Evolutionary conservation across 2,797 vertebrate genomes (phyloP).

Genomic region (Notoglanidium macrostoma): DNA sequence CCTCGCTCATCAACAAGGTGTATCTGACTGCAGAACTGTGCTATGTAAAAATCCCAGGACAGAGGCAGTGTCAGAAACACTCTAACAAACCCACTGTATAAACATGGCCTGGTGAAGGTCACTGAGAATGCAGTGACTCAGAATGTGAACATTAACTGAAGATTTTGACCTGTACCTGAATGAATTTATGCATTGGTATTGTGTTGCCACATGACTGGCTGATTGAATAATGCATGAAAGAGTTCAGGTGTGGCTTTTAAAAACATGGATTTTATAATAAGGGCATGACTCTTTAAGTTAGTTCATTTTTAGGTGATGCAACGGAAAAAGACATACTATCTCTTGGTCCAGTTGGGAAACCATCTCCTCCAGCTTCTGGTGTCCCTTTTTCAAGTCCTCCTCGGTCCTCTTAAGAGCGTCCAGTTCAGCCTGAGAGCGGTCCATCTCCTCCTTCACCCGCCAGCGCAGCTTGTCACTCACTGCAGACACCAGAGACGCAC

Average conservation of each 20-base stretch:
- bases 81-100: background rate
- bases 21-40: background rate
- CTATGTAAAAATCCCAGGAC: background rate
- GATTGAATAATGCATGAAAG: background rate
- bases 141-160: background rate
- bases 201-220: no score
- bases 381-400: slow-evolving; percentile 95
- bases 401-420: slow-evolving; percentile 95
- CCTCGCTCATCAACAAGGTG: background rate
- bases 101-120: background rate
- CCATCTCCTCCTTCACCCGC: slow-evolving; percentile 99
- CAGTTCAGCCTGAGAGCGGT: slow-evolving; percentile 94
- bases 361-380: slow-evolving; percentile 97
- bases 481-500: slow-evolving; percentile 93
- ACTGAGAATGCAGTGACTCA: background rate
- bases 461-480: slow-evolving; percentile 96
- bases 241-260: background rate
- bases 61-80: background rate
- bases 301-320: background rate
- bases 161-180: background rate
- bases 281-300: background rate
- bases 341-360: slow-evolving; percentile 92
- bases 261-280: background rate
- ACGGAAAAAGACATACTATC: slow-evolving; percentile 81
- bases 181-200: background rate